Evolutionary conservation across 2,113 vertebrate genomes (phyloP).

Genomic region (Podarcis cretensis): DNA sequence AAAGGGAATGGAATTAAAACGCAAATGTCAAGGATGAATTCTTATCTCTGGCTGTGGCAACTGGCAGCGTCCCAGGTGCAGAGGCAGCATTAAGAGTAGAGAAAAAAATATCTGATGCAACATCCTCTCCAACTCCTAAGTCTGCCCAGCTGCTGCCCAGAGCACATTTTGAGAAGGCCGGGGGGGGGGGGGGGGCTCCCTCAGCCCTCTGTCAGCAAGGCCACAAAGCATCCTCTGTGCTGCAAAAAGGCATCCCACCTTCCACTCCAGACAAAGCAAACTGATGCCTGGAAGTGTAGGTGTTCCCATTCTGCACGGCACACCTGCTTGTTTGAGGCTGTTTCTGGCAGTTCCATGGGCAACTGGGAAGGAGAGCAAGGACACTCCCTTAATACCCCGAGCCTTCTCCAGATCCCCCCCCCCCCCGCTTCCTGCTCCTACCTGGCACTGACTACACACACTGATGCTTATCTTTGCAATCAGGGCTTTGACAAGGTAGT

Average conservation of each 20-base stretch:
- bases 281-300: not conserved
- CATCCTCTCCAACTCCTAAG: not conserved
- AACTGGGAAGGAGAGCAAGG: not conserved
- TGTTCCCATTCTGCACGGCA: not conserved
- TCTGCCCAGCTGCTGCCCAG: not conserved
- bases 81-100: not conserved
- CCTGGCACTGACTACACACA: not conserved
- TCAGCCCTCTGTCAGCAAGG: not conserved
- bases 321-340: not conserved
- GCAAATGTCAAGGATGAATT: constrained; percentile 1
- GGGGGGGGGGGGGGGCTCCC: not conserved
- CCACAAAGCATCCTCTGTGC: not conserved
- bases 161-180: too few relatives aligned
- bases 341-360: not conserved
- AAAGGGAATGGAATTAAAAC: not conserved
- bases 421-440: not conserved
- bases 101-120: too few relatives aligned
- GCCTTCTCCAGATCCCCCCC: too few relatives aligned
- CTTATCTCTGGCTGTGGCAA: not conserved
- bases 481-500: too few relatives aligned
- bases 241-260: not conserved
- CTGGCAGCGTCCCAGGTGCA: not conserved
- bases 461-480: not conserved
- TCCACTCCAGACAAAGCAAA: not conserved
- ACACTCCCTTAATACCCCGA: not conserved